phyloP scores from a whole-genome alignment of 1,140 invertebrate genomes.

The Drosophila ficusphila region DNA sequence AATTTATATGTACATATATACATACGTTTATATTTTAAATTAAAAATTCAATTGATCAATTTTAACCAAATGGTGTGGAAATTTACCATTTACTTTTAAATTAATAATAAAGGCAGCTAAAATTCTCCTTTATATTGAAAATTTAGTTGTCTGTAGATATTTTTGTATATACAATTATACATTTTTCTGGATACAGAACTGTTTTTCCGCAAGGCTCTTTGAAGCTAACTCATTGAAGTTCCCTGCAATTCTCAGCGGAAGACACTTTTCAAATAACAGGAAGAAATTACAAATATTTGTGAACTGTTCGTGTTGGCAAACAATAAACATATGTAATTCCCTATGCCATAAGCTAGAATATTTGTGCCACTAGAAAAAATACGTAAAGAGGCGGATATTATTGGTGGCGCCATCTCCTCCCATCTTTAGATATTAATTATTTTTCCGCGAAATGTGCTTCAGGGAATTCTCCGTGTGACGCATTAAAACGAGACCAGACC shows the following conservation, averaged over 20 bases:
- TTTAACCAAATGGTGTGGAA: background rate
- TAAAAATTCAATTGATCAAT: background rate
- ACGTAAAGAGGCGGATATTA: constrained; percentile 23
- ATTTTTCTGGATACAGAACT: background rate
- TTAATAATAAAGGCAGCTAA: background rate
- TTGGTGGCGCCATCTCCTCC: constrained; percentile 16
- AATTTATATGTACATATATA: too few relatives aligned
- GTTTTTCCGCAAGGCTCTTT: background rate
- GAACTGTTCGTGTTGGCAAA: background rate
- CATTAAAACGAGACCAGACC: background rate
- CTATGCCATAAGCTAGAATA: constrained; percentile 5
- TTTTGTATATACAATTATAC: too few relatives aligned
- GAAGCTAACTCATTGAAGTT: background rate
- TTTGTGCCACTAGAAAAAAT: constrained; percentile 5
- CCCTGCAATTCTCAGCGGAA: background rate
- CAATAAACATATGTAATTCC: background rate
- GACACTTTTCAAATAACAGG: background rate
- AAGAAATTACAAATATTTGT: constrained; percentile 6
- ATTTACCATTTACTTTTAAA: background rate
- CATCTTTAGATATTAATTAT: constrained; percentile 1
- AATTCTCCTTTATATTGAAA: background rate
- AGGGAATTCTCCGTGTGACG: constrained; percentile 56
- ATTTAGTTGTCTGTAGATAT: background rate
- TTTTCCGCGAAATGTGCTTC: constrained; percentile 26
- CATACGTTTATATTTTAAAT: background rate